Evolutionary conservation across 2,797 vertebrate species (phyloP).

Genomic region (Enteromius mattozi): DNA sequence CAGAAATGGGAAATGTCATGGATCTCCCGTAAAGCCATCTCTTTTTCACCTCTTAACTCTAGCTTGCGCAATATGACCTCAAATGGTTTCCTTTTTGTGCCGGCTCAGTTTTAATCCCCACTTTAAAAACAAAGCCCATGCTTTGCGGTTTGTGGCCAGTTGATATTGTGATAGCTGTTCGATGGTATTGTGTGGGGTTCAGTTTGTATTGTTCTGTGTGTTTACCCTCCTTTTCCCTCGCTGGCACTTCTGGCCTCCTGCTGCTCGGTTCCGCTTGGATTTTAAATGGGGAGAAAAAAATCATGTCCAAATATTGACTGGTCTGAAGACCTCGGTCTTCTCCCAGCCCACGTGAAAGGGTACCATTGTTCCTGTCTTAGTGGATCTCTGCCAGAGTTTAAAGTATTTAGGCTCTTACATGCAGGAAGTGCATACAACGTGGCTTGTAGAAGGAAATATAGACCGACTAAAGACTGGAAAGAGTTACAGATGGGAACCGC

Average conservation of each 20-base stretch:
- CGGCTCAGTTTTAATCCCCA: slow-evolving; percentile 77
- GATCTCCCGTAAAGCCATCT: slow-evolving; percentile 46
- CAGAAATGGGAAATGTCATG: slow-evolving; percentile 47
- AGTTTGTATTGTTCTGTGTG: slow-evolving; percentile 73
- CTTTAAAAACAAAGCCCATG: slow-evolving; percentile 74
- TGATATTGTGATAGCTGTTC: slow-evolving; percentile 78
- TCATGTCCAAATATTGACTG: slow-evolving; percentile 87
- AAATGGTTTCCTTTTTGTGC: slow-evolving; percentile 60
- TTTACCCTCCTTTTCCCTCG: slow-evolving; percentile 74
- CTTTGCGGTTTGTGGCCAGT: slow-evolving; percentile 66
- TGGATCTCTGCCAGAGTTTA: slow-evolving; percentile 75
- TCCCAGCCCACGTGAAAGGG: slow-evolving; percentile 80
- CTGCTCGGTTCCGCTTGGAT: slow-evolving; percentile 76
- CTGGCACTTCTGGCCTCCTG: slow-evolving; percentile 70
- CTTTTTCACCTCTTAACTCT: slow-evolving; percentile 56
- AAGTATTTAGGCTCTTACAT: slow-evolving; percentile 78
- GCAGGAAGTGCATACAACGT: slow-evolving; percentile 71
- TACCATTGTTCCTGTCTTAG: slow-evolving; percentile 82
- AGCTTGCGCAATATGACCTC: slow-evolving; percentile 61
- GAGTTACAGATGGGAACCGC: slow-evolving; percentile 57
- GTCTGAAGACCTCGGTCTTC: slow-evolving; percentile 73
- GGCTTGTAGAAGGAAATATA: slow-evolving; percentile 68
- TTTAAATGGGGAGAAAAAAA: slow-evolving; percentile 70
- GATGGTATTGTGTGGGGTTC: slow-evolving; percentile 70
- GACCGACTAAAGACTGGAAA: slow-evolving; percentile 65